These are phyloP conservation scores for Etheostoma perlongum DNA, from an alignment of 2,797 vertebrate species.

Conservation along the genomic window DNA sequence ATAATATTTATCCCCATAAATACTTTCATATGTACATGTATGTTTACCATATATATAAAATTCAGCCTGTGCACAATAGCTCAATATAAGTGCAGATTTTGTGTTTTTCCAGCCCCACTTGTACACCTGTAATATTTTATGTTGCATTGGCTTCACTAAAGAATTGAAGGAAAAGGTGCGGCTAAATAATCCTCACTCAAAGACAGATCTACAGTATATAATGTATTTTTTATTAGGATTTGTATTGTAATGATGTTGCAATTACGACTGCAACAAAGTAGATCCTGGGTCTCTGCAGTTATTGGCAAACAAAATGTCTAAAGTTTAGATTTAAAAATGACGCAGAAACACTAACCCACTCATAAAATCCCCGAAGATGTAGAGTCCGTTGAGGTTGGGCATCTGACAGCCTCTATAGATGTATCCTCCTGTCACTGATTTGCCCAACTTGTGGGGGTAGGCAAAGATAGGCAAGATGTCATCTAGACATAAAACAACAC, in stretches of 20 bases:
- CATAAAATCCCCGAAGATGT: slow-evolving; percentile 91
- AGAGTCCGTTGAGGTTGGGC: slow-evolving; percentile 89
- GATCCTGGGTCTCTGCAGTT: not conserved
- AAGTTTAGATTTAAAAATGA: not conserved
- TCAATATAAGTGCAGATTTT: not conserved
- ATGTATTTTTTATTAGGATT: not conserved
- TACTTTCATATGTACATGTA: not conserved
- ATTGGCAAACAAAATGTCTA: fast-evolving
- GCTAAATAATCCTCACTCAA: not conserved
- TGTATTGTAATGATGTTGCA: not conserved
- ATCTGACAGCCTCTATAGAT: slow-evolving; percentile 90
- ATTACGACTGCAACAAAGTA: not conserved
- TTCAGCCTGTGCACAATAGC: no score
- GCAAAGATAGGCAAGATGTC: slow-evolving; percentile 89
- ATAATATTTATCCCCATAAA: not conserved
- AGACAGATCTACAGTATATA: not conserved
- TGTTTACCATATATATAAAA: not conserved
- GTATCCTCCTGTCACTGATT: slow-evolving; percentile 89
- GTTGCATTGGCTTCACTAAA: not conserved
- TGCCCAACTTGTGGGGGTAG: slow-evolving; percentile 88
- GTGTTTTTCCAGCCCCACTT: not conserved
- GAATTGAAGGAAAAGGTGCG: not conserved
- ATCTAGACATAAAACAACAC: slow-evolving; percentile 71
- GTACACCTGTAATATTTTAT: not conserved
- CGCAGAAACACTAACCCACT: slow-evolving; percentile 82